phyloP scores from a whole-genome alignment of 2,113 vertebrate species.

The Indicator maculatus region DNA sequence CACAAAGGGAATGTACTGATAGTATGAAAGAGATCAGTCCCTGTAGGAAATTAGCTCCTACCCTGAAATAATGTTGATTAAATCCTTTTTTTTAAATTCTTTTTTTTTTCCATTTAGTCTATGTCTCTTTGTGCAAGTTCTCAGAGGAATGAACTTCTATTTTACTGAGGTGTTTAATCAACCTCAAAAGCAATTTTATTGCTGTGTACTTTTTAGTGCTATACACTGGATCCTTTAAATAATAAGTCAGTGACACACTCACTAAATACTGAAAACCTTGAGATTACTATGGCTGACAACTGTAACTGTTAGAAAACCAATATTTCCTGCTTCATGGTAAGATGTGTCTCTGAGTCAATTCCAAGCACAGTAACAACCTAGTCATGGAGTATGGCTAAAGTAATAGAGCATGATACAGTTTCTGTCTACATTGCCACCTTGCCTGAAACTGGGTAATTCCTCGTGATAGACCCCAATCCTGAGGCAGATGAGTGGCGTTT shows the following conservation, averaged over 20 bases:
- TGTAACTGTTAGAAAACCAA: neutral
- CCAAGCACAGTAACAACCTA: neutral
- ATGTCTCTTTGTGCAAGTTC: neutral
- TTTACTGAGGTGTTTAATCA: conserved; percentile 6
- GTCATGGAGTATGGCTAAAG: neutral
- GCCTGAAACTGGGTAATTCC: neutral
- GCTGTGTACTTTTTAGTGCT: neutral
- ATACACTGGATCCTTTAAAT: neutral
- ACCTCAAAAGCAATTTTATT: conserved; percentile 18
- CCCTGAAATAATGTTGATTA: conserved; percentile 11
- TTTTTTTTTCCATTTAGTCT: neutral
- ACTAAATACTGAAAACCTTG: neutral
- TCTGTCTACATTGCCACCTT: neutral
- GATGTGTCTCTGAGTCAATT: neutral
- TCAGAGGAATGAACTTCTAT: neutral
- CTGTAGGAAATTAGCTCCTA: conserved; percentile 34
- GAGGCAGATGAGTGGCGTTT: neutral
- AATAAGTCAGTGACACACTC: neutral
- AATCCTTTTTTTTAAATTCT: neutral
- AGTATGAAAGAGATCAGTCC: neutral
- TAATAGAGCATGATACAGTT: neutral
- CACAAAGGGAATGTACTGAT: neutral
- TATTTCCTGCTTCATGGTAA: neutral
- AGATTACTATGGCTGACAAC: neutral
- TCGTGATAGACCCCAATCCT: neutral